A percentile compares a stretch with the other conserved stretches of the same genome.
These are phyloP conservation scores for Pollenia griseotomentosa DNA, from an alignment of 2,888 invertebrate species.

Conservation along the genomic window DNA sequence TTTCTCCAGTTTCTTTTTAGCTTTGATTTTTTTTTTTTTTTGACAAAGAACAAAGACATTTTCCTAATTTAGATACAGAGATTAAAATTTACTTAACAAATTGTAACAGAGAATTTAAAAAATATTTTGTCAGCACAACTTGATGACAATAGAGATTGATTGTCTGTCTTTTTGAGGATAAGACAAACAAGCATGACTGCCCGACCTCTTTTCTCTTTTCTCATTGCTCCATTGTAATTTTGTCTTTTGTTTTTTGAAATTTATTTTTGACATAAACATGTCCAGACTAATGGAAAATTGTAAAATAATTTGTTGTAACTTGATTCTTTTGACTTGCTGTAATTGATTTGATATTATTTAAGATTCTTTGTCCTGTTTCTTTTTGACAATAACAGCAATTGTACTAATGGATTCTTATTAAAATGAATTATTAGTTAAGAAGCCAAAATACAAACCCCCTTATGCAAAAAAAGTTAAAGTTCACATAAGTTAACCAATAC, in stretches of 20 bases:
- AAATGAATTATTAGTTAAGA: too few species aligned
- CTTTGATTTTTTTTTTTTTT: too few species aligned
- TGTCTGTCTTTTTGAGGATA: not conserved
- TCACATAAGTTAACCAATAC: too few species aligned
- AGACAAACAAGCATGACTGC: too few species aligned
- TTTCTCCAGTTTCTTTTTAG: too few species aligned
- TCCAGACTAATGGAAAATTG: constrained; percentile 19
- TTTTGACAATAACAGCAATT: not conserved
- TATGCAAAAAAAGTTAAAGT: too few species aligned
- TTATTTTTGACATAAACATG: not conserved
- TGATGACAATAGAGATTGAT: constrained; percentile 9
- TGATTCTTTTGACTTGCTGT: constrained; percentile 5
- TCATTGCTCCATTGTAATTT: not conserved
- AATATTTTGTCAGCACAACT: not conserved
- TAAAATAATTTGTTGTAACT: constrained; percentile 26
- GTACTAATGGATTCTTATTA: too few species aligned
- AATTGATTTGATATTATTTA: not conserved
- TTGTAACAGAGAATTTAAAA: not conserved
- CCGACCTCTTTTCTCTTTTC: too few species aligned
- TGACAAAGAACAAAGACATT: too few species aligned
- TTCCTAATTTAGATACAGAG: too few species aligned
- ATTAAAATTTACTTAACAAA: not conserved
- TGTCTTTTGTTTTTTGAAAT: constrained; percentile 6
- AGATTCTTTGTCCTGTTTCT: not conserved
- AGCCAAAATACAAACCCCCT: too few species aligned